Evolutionary conservation across 2,113 vertebrate genomes (phyloP).

Genomic region (Cyanistes caeruleus): DNA sequence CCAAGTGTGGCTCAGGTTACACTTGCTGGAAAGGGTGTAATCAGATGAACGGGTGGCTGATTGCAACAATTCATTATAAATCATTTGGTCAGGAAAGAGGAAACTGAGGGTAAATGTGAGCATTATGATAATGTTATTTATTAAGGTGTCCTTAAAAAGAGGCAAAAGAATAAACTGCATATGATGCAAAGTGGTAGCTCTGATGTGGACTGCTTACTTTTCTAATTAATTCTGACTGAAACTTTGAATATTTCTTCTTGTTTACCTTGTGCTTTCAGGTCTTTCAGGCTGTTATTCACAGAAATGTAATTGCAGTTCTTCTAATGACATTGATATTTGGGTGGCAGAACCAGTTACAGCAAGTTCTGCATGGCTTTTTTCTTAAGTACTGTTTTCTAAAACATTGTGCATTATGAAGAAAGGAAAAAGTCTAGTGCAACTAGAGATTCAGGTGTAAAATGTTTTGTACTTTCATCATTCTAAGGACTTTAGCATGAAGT

Average conservation of each 20-base stretch:
- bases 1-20: not conserved
- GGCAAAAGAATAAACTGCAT: not conserved
- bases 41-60: not conserved
- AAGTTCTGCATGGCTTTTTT: not conserved
- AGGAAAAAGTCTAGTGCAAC: not conserved
- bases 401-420: not conserved
- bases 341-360: not conserved
- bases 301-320: slow-evolving; percentile 11
- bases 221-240: not conserved
- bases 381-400: not conserved
- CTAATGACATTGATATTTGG: not conserved
- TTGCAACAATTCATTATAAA: not conserved
- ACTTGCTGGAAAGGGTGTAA: not conserved
- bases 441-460: not conserved
- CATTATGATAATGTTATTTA: not conserved
- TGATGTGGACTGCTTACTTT: not conserved
- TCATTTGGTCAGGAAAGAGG: slow-evolving; percentile 9
- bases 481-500: not conserved
- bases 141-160: not conserved
- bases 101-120: not conserved
- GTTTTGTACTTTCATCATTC: not conserved
- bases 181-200: not conserved
- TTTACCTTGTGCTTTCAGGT: slow-evolving; percentile 27
- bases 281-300: slow-evolving; percentile 17
- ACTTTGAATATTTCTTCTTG: not conserved